Percentiles rank a stretch among this genome's conserved stretches.
Conservation (phyloP, 2,113 vertebrate species). For the Melanostigma gelatinosum region DNA sequence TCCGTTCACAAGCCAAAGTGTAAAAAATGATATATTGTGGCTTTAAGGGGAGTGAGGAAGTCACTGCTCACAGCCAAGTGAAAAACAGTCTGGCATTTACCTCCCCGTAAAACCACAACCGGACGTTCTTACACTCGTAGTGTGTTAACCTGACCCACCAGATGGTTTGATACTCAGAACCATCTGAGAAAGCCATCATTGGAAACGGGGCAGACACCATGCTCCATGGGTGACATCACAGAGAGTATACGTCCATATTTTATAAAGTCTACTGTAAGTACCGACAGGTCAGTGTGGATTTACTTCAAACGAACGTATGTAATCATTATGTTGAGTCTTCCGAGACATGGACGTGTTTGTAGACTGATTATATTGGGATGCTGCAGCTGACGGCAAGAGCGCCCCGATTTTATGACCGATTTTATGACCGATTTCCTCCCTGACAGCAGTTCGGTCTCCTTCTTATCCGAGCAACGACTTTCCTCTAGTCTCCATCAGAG, state of each 20-base stretch:
- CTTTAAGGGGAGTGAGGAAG: background rate
- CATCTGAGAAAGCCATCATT: background rate
- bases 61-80: background rate
- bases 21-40: too few species aligned
- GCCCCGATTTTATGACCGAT: background rate
- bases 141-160: background rate
- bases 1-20: background rate
- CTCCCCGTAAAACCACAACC: background rate
- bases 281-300: too few species aligned
- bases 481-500: background rate
- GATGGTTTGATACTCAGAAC: background rate
- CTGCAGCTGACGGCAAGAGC: background rate
- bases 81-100: background rate
- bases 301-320: background rate
- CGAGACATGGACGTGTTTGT: constrained; percentile 14
- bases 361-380: constrained; percentile 10
- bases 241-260: background rate
- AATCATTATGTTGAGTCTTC: constrained; percentile 23
- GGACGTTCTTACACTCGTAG: background rate
- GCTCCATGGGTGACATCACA: too few species aligned
- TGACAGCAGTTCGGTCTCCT: constrained; percentile 29
- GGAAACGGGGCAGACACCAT: background rate
- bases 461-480: constrained; percentile 31
- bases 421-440: constrained; percentile 38
- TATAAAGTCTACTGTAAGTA: too few species aligned